phyloP scores from a whole-genome alignment of 2,797 vertebrate genomes.

The Mastacembelus armatus region DNA sequence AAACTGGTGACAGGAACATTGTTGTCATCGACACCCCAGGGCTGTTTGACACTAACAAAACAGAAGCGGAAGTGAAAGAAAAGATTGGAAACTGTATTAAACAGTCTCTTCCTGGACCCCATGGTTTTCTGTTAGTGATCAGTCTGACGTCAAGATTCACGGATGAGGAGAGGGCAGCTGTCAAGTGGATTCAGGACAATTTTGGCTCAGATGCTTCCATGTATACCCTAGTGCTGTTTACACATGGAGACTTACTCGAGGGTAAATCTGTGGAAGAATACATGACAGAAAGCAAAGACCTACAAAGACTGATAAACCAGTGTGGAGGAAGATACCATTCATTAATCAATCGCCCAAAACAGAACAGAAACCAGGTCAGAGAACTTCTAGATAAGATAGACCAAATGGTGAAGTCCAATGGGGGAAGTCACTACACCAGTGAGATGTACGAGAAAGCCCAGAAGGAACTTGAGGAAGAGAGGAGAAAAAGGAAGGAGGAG shows the following conservation, averaged over 20 bases:
- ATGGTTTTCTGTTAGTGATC: constrained; percentile 68
- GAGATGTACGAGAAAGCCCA: constrained; percentile 48
- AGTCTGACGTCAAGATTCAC: constrained; percentile 61
- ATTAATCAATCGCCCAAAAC: constrained; percentile 39
- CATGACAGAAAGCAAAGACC: constrained; percentile 12
- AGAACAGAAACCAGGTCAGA: constrained; percentile 32
- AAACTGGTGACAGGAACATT: neutral
- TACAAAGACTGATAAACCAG: constrained; percentile 27
- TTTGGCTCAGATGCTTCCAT: constrained; percentile 17
- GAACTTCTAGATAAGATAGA: constrained; percentile 58
- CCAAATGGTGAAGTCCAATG: constrained; percentile 34
- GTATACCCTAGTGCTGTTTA: constrained; percentile 63
- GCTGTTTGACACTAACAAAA: constrained; percentile 37
- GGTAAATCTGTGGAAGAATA: constrained; percentile 15
- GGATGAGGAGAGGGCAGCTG: constrained; percentile 42
- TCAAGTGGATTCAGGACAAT: constrained; percentile 63
- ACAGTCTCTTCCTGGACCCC: constrained; percentile 57
- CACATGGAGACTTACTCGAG: constrained; percentile 49
- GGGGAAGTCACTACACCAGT: constrained; percentile 52
- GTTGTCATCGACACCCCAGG: constrained; percentile 66
- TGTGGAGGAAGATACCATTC: constrained; percentile 58
- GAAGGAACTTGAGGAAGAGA: constrained; percentile 16
- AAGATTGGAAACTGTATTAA: constrained; percentile 40
- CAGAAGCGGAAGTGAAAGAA: neutral
- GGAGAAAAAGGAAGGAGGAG: neutral